These are phyloP conservation scores for Agonopterix alstromeriana DNA, from an alignment of 2,888 invertebrate species.

Conservation along the genomic window DNA sequence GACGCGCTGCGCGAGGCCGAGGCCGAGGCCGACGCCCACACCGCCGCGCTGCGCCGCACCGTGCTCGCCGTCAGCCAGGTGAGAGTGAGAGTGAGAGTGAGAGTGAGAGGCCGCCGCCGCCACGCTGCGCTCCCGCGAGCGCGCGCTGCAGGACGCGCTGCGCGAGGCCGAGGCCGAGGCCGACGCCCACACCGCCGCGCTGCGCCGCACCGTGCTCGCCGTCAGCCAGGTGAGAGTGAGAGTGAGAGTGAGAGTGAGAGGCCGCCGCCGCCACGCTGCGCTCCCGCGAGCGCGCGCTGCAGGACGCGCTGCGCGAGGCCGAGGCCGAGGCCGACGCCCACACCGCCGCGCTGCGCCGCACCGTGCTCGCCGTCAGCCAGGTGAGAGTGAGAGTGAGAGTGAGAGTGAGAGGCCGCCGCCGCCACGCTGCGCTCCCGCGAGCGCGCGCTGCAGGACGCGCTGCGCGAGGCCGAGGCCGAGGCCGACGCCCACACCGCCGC, in stretches of 20 bases:
- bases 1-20: constrained; percentile 21
- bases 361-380: constrained; percentile 89
- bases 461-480: too few species aligned
- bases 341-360: constrained; percentile 81
- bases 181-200: constrained; percentile 63
- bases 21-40: constrained; percentile 39
- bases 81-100: too few species aligned
- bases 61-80: constrained; percentile 90
- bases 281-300: constrained; percentile 87
- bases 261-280: constrained; percentile 85
- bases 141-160: constrained; percentile 73
- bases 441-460: too few species aligned
- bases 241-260: too few species aligned
- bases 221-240: too few species aligned
- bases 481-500: too few species aligned
- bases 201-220: constrained; percentile 88
- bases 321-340: constrained; percentile 34
- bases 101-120: constrained; percentile 85
- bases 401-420: too few species aligned
- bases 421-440: too few species aligned
- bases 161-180: constrained; percentile 22
- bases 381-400: too few species aligned
- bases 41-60: constrained; percentile 82
- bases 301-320: constrained; percentile 22
- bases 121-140: constrained; percentile 87